These are phyloP conservation scores for Magallana angulata DNA, from an alignment of 1,140 invertebrate species.

Conservation along the genomic window DNA sequence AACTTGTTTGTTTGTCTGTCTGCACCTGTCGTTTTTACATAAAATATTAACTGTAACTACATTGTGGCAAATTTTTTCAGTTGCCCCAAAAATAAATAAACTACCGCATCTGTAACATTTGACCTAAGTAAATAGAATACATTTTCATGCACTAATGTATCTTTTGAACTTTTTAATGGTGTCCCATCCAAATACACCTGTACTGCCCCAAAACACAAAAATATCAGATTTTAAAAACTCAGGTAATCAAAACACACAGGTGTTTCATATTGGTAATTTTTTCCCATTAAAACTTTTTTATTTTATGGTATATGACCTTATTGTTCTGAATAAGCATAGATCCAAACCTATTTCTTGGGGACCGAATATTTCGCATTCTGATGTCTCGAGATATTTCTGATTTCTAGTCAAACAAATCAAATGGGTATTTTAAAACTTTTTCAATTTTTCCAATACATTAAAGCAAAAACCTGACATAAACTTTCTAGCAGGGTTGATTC, in stretches of 20 bases:
- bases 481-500: conserved; percentile 1
- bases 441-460: conserved; percentile 13
- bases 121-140: background rate
- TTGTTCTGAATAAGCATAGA: conserved; percentile 11
- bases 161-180: conserved; percentile 15
- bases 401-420: conserved; percentile 33
- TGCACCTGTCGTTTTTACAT: background rate
- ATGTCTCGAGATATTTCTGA: conserved; percentile 4
- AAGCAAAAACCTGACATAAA: conserved; percentile 22
- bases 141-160: background rate
- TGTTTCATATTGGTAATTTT: background rate
- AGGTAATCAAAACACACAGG: conserved; percentile 8
- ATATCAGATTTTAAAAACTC: conserved; percentile 6
- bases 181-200: background rate
- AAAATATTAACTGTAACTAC: background rate
- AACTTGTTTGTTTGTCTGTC: too few relatives aligned
- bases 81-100: background rate
- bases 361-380: conserved; percentile 17
- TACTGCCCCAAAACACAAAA: conserved; percentile 29
- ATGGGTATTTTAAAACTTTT: conserved; percentile 27
- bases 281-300: background rate
- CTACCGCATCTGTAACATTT: background rate
- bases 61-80: background rate
- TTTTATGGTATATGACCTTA: conserved; percentile 18
- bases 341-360: background rate